Conservation (phyloP, 2,888 invertebrate genomes). For the Rhamphomyia laevipes region DNA sequence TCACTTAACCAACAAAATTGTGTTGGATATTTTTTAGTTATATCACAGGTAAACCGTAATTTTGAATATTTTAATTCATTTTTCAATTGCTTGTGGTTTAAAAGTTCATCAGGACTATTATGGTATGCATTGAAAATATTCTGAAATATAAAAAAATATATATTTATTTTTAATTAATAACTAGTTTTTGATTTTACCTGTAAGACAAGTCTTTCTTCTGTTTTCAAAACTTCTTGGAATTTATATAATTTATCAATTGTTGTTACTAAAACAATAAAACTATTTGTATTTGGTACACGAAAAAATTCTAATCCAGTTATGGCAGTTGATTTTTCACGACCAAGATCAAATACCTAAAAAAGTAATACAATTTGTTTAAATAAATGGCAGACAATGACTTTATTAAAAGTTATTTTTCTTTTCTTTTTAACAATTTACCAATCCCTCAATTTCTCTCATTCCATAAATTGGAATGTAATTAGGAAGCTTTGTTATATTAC, state of each 20-base stretch:
- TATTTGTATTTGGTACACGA: constrained; percentile 55
- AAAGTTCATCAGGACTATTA: constrained; percentile 49
- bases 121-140: constrained; percentile 68
- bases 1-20: constrained; percentile 83
- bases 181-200: constrained; percentile 25
- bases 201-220: constrained; percentile 65
- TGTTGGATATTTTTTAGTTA: constrained; percentile 54
- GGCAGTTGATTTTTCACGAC: constrained; percentile 56
- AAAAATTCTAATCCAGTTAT: constrained; percentile 84
- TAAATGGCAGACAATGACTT: neutral
- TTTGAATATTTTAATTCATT: constrained; percentile 64
- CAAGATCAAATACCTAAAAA: constrained; percentile 75
- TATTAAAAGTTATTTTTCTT: neutral
- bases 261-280: constrained; percentile 72
- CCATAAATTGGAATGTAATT: constrained; percentile 64
- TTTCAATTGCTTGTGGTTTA: constrained; percentile 57
- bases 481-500: constrained; percentile 45
- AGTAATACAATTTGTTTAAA: constrained; percentile 26
- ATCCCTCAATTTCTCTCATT: constrained; percentile 59
- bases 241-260: constrained; percentile 78
- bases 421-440: constrained; percentile 43
- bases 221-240: constrained; percentile 65
- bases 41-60: constrained; percentile 63
- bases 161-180: constrained; percentile 22
- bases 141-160: constrained; percentile 40